Percentiles rank a stretch among this genome's conserved stretches.
Evolutionary conservation across 2,797 vertebrate genomes (phyloP).

Genomic region (Aplochiton taeniatus): DNA sequence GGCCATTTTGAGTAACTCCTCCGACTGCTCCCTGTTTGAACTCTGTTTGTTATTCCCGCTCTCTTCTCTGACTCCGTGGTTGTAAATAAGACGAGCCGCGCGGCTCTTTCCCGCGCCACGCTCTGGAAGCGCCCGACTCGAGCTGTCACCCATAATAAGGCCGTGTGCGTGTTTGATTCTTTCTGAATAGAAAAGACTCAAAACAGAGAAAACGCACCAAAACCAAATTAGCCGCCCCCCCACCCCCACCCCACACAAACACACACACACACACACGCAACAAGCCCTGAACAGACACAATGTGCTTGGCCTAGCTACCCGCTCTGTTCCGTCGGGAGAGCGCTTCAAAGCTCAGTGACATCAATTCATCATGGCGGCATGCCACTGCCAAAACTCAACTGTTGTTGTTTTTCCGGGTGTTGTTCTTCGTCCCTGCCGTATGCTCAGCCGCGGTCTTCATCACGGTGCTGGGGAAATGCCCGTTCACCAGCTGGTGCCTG

Average conservation of each 20-base stretch:
- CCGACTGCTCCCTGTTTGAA: too few relatives aligned
- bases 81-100: too few relatives aligned
- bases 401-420: slow-evolving; percentile 73
- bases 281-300: slow-evolving; percentile 70
- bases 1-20: too few relatives aligned
- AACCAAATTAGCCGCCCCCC: slow-evolving; percentile 21
- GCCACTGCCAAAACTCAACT: slow-evolving; percentile 80
- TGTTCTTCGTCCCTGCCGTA: slow-evolving; percentile 61
- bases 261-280: slow-evolving; percentile 46
- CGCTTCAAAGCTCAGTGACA: slow-evolving; percentile 84
- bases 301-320: slow-evolving; percentile 52
- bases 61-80: too few relatives aligned
- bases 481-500: slow-evolving; percentile 75
- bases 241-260: slow-evolving; percentile 20
- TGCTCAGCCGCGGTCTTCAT: slow-evolving; percentile 75
- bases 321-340: slow-evolving; percentile 71
- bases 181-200: slow-evolving; percentile 78
- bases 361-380: slow-evolving; percentile 81
- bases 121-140: not conserved
- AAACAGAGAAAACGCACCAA: slow-evolving; percentile 55
- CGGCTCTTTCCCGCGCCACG: not conserved
- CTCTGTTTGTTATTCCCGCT: too few relatives aligned
- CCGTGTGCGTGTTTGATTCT: not conserved
- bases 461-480: slow-evolving; percentile 71
- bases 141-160: not conserved